phyloP scores from a whole-genome alignment of 35 echinoderm and acorn worm genomes.

The Heliocidaris tuberculata region DNA sequence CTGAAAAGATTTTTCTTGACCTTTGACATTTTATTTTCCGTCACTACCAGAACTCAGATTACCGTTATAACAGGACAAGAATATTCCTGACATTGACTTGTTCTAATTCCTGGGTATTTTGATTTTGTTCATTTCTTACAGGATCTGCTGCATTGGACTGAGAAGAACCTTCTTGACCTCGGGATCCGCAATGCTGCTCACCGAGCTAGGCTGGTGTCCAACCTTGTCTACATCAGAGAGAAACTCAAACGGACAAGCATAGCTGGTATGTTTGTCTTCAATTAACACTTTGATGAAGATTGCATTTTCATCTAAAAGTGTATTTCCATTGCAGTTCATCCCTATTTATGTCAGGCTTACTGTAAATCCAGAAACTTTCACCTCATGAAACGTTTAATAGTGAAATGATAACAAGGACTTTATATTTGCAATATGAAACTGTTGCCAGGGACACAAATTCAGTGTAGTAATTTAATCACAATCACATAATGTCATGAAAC shows the following conservation, averaged over 20 bases:
- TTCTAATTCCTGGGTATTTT: not conserved
- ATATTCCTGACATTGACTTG: not conserved
- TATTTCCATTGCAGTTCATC: not conserved
- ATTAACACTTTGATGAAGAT: not conserved
- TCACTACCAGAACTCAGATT: too few relatives aligned
- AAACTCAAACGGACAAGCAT: constrained; percentile 70
- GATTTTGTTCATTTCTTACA: constrained; percentile 42
- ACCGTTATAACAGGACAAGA: too few relatives aligned
- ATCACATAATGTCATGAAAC: too few relatives aligned
- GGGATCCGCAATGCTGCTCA: constrained; percentile 81
- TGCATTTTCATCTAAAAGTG: not conserved
- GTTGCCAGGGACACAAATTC: too few relatives aligned
- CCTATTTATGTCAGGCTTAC: not conserved
- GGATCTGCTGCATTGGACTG: constrained; percentile 75
- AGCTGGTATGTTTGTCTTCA: constrained; percentile 21
- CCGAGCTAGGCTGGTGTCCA: constrained; percentile 77
- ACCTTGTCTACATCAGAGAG: constrained; percentile 81
- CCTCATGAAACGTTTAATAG: too few relatives aligned
- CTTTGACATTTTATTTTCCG: not conserved
- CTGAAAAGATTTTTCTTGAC: not conserved
- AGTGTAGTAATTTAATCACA: too few relatives aligned
- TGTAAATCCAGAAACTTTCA: not conserved
- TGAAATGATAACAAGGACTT: too few relatives aligned
- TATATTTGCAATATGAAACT: too few relatives aligned
- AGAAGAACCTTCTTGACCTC: constrained; percentile 66